Base-by-base conservation (phyloP, 1,140 invertebrate species). In the Schlechtendalia chinensis region DNA sequence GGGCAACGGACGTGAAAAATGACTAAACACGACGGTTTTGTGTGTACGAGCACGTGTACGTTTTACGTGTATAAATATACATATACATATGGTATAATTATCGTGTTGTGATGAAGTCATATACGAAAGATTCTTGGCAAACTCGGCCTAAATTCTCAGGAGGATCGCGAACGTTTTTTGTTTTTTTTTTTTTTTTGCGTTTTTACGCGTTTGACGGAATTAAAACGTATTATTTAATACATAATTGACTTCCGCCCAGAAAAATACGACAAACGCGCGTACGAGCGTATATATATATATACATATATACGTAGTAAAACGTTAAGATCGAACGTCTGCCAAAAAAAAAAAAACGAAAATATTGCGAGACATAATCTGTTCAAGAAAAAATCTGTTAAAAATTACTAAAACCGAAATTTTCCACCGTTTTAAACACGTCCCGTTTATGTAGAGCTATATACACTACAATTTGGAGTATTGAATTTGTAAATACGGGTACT, bases 191-290 rank as follows among this genome's bases (percentile, higher is more conserved):
- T 63, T 58, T 56, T 27, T 8, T 27, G 27, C 14, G 11, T n/a
- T 12, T 47, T 69, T 69, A 69, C 65, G 39, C 32, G 14, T 69
- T 69, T 69, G 39, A 47, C n/a, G 65, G n/a, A n/a, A n/a, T n/a
- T n/a, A n/a, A n/a, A n/a, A 69, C 32, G 32, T 39, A 8, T 47
- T 22, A 47, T 47, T 47, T 39, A 47, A 47, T 39, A 8, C 47
- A 69, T 47, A 69, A 47, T 69, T 69, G 45, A 69, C 65, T 69
- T 69, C 39, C 65, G 65, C 65, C 22, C n/a, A 69, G 67, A n/a
- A 69, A 69, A 69, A 69, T 69, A 69, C 47, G 67, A 69, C 67
- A 50, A 69, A 50, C 67, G 39, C 32, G 3, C 32, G 32, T n/a
- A n/a, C 32, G 32, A 3, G 32, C 32, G 32, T 39, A 39, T 39